Percentiles rank a stretch among this genome's conserved stretches.
phyloP scores from a whole-genome alignment of 2,113 vertebrate genomes.

The Oncorhynchus mykiss region DNA sequence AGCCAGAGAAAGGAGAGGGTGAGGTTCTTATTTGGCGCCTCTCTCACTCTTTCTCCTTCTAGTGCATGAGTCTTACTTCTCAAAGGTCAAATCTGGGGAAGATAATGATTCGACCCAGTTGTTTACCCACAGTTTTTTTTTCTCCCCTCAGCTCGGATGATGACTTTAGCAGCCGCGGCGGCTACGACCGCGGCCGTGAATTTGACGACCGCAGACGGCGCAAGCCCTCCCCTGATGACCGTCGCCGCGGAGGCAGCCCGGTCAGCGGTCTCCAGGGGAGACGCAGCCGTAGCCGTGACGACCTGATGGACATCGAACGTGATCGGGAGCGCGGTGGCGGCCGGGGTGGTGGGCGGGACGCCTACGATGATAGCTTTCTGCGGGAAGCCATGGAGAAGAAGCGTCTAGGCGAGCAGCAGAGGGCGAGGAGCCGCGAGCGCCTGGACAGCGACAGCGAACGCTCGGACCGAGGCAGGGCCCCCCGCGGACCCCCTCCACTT shows the following conservation, averaged over 20 bases:
- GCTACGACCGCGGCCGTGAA: constrained; percentile 47
- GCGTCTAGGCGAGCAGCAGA: constrained; percentile 72
- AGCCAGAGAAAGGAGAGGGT: constrained; percentile 72
- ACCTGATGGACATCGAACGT: constrained; percentile 72
- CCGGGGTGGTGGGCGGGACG: constrained; percentile 40
- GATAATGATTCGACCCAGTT: neutral
- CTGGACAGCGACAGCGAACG: constrained; percentile 72
- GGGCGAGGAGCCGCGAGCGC: constrained; percentile 71
- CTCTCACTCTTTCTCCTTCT: neutral
- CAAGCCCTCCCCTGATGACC: constrained; percentile 67
- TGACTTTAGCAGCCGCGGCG: constrained; percentile 69
- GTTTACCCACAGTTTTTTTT: neutral
- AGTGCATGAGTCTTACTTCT: too few relatives aligned
- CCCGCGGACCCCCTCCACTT: constrained; percentile 67
- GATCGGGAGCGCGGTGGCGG: constrained; percentile 32
- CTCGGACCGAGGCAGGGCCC: constrained; percentile 56
- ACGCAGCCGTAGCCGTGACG: constrained; percentile 84
- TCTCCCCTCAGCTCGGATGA: constrained; percentile 65
- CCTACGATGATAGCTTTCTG: constrained; percentile 80
- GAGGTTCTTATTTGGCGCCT: neutral
- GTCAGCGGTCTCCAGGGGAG: constrained; percentile 48
- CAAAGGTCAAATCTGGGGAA: too few relatives aligned
- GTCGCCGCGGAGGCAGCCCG: constrained; percentile 24
- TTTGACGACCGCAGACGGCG: constrained; percentile 64
- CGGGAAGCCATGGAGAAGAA: constrained; percentile 84